A percentile compares a stretch with the other conserved stretches of the same genome.
Evolutionary conservation across 2,888 invertebrate species (phyloP).

Genomic region (Abrostola tripartita): DNA sequence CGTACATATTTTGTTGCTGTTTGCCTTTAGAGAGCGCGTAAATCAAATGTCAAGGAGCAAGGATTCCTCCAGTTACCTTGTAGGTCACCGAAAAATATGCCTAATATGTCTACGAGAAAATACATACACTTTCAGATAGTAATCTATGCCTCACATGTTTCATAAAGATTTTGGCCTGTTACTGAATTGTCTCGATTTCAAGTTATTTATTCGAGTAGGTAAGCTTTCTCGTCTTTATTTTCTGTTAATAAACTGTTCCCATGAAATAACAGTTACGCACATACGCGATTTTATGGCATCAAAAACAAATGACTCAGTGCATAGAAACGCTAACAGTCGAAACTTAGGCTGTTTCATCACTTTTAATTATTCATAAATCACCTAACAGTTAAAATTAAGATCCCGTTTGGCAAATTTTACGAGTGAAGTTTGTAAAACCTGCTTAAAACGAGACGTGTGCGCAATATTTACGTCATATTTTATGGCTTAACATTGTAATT

Average conservation of each 20-base stretch:
- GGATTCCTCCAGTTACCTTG: constrained; percentile 35
- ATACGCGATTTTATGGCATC: constrained; percentile 39
- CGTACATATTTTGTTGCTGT: constrained; percentile 44
- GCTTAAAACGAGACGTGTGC: constrained; percentile 59
- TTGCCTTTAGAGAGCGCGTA: constrained; percentile 47
- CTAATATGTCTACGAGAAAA: constrained; percentile 37
- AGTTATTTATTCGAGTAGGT: constrained; percentile 19
- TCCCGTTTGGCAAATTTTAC: constrained; percentile 70
- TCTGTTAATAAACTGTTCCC: constrained; percentile 31
- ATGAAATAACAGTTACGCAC: constrained; percentile 42
- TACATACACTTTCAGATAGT: constrained; percentile 18
- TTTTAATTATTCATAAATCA: constrained; percentile 75
- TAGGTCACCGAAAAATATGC: constrained; percentile 45
- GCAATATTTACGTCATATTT: constrained; percentile 61
- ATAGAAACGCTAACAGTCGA: constrained; percentile 59
- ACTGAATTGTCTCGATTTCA: constrained; percentile 15
- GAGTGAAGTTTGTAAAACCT: constrained; percentile 66
- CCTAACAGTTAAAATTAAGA: constrained; percentile 69
- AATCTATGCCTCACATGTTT: constrained; percentile 21
- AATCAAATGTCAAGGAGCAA: constrained; percentile 57
- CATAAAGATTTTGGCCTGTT: constrained; percentile 22
- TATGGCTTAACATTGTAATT: constrained; percentile 58
- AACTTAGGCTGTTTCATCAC: constrained; percentile 65
- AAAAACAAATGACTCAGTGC: constrained; percentile 55
- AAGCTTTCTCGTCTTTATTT: constrained; percentile 29